Base-by-base conservation (phyloP, 2,797 vertebrate genomes). In the Pagetopsis macropterus region DNA sequence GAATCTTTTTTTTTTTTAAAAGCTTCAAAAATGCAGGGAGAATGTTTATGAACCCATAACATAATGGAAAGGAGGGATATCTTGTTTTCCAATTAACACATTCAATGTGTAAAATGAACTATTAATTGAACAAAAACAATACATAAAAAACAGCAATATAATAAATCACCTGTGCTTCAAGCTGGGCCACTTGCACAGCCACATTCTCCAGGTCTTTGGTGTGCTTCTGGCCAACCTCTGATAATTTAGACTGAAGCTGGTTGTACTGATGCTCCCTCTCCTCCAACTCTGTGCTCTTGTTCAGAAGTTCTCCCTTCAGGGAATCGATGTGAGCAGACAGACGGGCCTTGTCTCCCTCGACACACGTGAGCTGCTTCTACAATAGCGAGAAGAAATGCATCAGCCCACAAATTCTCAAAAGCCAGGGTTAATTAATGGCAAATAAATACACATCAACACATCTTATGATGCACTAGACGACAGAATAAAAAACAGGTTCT, bases 201-300 rank as follows among this genome's bases (percentile, higher is more conserved):
- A 94, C 89, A 60, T 96, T 96, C 74, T 97, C 95, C 65, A 93
- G 85, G 57, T 98, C 96, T 87, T 97, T 96, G 71, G 65, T 61
- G 52, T 96, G 93, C 58, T 96, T 97, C 78, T 94, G 92, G 70
- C 91, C 89, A 3, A 91, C 92, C 67, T 90, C 88, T 46, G 91
- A 88, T 1, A 93, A 81, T 77, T 93, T 81, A 52, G 64, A 82
- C 65, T 92, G 91, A 31, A 97, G 93, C 67, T 94, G 88, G 33
- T 84, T 46, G 59, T 92, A 94, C 23, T 91, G 92, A 51, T 89
- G 91, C 64, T 88, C 94, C 62, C 93, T 94, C 74, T 92, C 90
- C 69, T 96, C 95, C 72, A 96, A 69, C 60, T 97, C 95, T 15
- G 86, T 79, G 61, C 81, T 89, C 92, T 92, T 96, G 78, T 81